Percentiles rank a stretch among this genome's conserved stretches.
phyloP scores from a whole-genome alignment of 2,113 vertebrate genomes.

The Ranitomeya variabilis region DNA sequence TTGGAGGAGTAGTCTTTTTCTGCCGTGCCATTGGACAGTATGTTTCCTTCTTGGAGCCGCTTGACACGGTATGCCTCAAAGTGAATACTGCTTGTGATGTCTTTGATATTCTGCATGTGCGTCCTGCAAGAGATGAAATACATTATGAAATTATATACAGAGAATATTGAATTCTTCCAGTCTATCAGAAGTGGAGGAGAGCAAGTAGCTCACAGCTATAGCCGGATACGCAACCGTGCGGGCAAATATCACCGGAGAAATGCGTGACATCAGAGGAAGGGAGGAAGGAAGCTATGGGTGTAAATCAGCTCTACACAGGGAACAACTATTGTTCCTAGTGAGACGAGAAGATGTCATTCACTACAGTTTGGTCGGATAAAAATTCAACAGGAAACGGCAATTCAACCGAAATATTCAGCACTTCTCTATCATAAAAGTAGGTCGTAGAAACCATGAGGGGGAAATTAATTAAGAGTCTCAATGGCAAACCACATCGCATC shows the following conservation, averaged over 20 bases:
- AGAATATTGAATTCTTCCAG: background rate
- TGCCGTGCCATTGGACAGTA: slow-evolving; percentile 79
- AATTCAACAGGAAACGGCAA: background rate
- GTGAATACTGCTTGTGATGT: slow-evolving; percentile 97
- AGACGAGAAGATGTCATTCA: background rate
- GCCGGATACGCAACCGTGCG: background rate
- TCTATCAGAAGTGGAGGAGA: background rate
- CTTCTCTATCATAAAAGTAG: background rate
- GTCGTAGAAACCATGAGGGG: background rate
- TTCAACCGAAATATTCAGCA: background rate
- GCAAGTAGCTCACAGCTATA: background rate
- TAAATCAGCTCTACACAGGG: background rate
- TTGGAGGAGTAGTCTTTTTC: slow-evolving; percentile 81
- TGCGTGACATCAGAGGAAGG: background rate
- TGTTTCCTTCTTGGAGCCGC: slow-evolving; percentile 86
- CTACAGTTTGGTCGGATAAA: background rate
- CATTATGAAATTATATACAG: background rate
- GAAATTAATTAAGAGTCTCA: background rate
- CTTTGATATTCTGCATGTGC: slow-evolving; percentile 99
- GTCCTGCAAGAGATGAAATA: slow-evolving; percentile 75
- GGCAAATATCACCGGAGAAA: background rate
- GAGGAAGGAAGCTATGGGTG: slow-evolving; percentile 12
- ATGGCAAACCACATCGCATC: background rate
- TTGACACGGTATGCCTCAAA: slow-evolving; percentile 95
- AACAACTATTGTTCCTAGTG: background rate